Percentiles rank a stretch among this genome's conserved stretches.
These are phyloP conservation scores for Delichon dasypus DNA, from an alignment of 2,797 vertebrate species.

Conservation along the genomic window DNA sequence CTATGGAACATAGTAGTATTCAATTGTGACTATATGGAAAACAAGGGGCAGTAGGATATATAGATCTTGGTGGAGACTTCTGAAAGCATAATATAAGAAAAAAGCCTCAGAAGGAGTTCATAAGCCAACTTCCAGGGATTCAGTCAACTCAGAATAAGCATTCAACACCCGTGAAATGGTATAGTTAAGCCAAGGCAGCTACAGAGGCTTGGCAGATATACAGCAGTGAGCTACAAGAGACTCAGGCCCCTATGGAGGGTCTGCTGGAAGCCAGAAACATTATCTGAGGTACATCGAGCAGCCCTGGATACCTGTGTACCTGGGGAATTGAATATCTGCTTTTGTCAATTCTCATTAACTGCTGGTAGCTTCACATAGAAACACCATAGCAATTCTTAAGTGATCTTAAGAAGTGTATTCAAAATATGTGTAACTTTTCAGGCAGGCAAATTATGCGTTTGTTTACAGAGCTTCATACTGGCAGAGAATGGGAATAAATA, in stretches of 20 bases:
- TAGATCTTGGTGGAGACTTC: background rate
- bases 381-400: background rate
- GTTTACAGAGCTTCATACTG: background rate
- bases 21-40: background rate
- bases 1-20: background rate
- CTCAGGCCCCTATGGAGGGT: background rate
- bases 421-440: background rate
- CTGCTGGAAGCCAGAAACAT: background rate
- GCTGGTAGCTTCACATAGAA: background rate
- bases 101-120: background rate
- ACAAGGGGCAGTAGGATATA: background rate
- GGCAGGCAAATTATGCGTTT: background rate
- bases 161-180: background rate
- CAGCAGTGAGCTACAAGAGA: background rate
- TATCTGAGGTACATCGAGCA: background rate
- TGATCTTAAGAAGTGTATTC: background rate
- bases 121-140: background rate
- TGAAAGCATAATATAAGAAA: background rate
- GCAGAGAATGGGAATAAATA: background rate
- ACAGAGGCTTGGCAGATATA: background rate
- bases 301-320: background rate
- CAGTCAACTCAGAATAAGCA: background rate
- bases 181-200: background rate
- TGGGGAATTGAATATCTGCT: background rate
- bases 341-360: rapidly evolving